Conservation (phyloP, 2,113 vertebrate genomes). For the Pongo pygmaeus region DNA sequence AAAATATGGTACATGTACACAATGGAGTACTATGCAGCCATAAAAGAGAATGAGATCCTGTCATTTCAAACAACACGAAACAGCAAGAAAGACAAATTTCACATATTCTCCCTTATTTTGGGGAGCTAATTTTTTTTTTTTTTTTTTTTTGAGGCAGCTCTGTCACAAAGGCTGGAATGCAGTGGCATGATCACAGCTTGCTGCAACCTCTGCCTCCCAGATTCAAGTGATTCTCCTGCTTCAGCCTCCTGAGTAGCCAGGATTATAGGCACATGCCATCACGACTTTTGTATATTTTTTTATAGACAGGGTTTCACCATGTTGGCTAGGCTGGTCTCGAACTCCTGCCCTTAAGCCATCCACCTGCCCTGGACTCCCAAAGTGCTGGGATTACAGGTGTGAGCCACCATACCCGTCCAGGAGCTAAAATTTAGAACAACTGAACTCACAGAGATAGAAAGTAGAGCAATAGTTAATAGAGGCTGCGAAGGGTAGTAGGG, state of each 20-base stretch:
- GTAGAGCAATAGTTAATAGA: too few relatives aligned
- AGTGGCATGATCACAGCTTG: not conserved
- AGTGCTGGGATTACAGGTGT: not conserved
- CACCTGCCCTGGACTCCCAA: not conserved
- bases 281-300: not conserved
- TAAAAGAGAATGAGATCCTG: too few relatives aligned
- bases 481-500: too few relatives aligned
- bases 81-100: too few relatives aligned
- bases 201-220: not conserved
- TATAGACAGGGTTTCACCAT: not conserved
- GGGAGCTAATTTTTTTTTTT: too few relatives aligned
- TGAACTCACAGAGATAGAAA: too few relatives aligned
- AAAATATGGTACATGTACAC: too few relatives aligned
- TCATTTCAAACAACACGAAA: too few relatives aligned
- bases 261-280: not conserved
- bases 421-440: not conserved
- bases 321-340: not conserved
- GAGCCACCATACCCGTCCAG: not conserved
- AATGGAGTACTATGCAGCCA: too few relatives aligned
- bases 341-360: not conserved
- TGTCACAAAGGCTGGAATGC: not conserved
- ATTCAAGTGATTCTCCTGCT: not conserved
- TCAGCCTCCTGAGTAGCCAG: not conserved
- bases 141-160: not conserved
- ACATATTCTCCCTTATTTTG: too few relatives aligned